phyloP scores from a whole-genome alignment of 2,797 vertebrate species.

The Diplodus sargus region DNA sequence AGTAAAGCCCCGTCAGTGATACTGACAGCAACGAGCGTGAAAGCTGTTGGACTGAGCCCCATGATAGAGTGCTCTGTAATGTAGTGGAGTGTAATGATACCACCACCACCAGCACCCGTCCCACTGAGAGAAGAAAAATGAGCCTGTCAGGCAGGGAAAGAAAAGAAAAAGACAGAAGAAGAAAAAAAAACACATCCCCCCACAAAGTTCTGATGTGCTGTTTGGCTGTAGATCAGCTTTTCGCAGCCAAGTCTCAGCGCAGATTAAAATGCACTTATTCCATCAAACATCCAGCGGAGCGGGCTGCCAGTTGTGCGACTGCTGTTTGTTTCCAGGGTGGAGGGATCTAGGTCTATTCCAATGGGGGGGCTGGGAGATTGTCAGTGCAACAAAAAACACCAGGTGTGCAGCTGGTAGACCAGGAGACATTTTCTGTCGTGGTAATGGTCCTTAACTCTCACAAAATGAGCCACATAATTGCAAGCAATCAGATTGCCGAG shows the following conservation, averaged over 20 bases:
- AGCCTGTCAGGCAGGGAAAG: slow-evolving; percentile 64
- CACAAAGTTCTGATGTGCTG: slow-evolving; percentile 63
- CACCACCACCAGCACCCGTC: slow-evolving; percentile 60
- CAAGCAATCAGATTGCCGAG: slow-evolving; percentile 39
- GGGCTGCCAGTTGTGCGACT: slow-evolving; percentile 51
- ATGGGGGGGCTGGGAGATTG: slow-evolving; percentile 31
- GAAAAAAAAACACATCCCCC: slow-evolving; percentile 46
- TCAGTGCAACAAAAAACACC: slow-evolving; percentile 35
- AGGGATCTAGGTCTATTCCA: slow-evolving; percentile 28
- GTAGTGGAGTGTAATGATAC: slow-evolving; percentile 67
- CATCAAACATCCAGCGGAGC: slow-evolving; percentile 50
- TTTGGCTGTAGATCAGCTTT: slow-evolving; percentile 65
- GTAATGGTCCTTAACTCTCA: slow-evolving; percentile 19
- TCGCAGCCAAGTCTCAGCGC: slow-evolving; percentile 67
- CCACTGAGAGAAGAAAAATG: slow-evolving; percentile 71
- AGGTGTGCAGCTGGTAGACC: slow-evolving; percentile 27
- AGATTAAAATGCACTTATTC: slow-evolving; percentile 70
- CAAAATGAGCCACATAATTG: slow-evolving; percentile 35
- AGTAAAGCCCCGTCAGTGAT: slow-evolving; percentile 52
- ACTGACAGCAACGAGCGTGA: slow-evolving; percentile 62
- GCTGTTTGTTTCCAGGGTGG: slow-evolving; percentile 57
- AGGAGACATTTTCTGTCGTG: slow-evolving; percentile 21
- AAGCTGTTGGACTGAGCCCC: slow-evolving; percentile 57
- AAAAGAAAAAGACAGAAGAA: slow-evolving; percentile 60
- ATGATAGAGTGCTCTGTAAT: slow-evolving; percentile 69